phyloP scores from a whole-genome alignment of 2,888 invertebrate genomes.

The Mythimna pallens region DNA sequence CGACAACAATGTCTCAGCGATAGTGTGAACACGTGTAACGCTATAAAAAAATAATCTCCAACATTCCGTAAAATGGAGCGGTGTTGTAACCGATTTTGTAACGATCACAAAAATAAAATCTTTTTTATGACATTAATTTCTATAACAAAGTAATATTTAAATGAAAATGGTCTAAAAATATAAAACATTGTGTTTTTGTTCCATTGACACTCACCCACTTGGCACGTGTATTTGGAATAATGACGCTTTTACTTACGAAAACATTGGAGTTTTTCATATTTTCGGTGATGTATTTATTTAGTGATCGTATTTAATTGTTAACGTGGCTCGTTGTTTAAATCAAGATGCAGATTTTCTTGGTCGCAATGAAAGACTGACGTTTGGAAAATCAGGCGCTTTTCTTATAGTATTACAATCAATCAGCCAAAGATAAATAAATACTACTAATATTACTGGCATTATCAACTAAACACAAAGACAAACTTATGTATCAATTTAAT shows the following conservation, averaged over 20 bases:
- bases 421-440: no score
- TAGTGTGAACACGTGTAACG: constrained; percentile 67
- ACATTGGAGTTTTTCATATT: constrained; percentile 68
- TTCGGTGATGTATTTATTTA: constrained; percentile 64
- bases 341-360: constrained; percentile 6
- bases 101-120: constrained; percentile 65
- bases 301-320: constrained; percentile 30
- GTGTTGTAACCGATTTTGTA: constrained; percentile 68
- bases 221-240: constrained; percentile 75
- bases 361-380: neutral
- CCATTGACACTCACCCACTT: constrained; percentile 88
- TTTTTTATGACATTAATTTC: constrained; percentile 70
- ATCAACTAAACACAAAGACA: constrained; percentile 5
- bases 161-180: constrained; percentile 68
- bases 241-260: constrained; percentile 72
- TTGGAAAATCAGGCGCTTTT: no score
- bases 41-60: constrained; percentile 67
- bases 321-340: constrained; percentile 10
- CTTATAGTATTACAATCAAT: no score
- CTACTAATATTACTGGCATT: neutral
- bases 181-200: constrained; percentile 69
- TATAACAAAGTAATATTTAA: constrained; percentile 60
- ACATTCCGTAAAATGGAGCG: constrained; percentile 71
- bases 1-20: constrained; percentile 70
- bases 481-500: constrained; percentile 32